Conservation (phyloP, 2,113 vertebrate genomes). For the Tinamus guttatus region DNA sequence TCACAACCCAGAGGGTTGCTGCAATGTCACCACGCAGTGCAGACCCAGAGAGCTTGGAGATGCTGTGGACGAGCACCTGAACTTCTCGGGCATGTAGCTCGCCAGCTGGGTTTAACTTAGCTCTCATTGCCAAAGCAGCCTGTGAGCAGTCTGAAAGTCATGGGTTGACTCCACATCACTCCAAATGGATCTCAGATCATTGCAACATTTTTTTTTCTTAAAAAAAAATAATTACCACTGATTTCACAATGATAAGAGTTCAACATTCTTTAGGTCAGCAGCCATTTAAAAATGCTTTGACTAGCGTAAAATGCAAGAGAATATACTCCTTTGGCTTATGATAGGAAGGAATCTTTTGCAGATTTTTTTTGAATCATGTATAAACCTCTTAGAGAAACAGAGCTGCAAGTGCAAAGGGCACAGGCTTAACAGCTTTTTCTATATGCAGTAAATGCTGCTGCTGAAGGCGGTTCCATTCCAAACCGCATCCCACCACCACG, state of each 20-base stretch:
- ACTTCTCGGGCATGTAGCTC: not conserved
- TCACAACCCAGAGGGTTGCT: not conserved
- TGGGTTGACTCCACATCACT: not conserved
- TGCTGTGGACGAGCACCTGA: not conserved
- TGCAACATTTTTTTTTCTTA: not conserved
- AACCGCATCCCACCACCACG: not conserved
- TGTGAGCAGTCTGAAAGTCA: not conserved
- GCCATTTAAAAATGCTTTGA: not conserved
- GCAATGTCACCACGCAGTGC: not conserved
- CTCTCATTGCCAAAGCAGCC: not conserved
- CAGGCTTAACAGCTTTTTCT: slow-evolving; percentile 44
- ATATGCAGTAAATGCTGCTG: slow-evolving; percentile 22
- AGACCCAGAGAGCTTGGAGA: not conserved
- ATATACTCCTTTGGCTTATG: not conserved
- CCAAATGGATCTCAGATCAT: not conserved
- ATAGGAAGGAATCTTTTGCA: not conserved
- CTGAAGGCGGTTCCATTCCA: slow-evolving; percentile 40
- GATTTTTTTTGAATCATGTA: slow-evolving; percentile 10
- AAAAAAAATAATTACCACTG: not conserved
- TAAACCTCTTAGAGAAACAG: slow-evolving; percentile 46
- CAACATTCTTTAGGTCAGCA: not conserved
- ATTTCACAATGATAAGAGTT: not conserved
- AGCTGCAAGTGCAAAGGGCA: slow-evolving; percentile 22
- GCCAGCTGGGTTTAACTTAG: not conserved
- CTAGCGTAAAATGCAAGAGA: not conserved